Percentiles rank a stretch among this genome's conserved stretches.
phyloP scores from a whole-genome alignment of 1,140 invertebrate genomes.

The Aphis craccivora region DNA sequence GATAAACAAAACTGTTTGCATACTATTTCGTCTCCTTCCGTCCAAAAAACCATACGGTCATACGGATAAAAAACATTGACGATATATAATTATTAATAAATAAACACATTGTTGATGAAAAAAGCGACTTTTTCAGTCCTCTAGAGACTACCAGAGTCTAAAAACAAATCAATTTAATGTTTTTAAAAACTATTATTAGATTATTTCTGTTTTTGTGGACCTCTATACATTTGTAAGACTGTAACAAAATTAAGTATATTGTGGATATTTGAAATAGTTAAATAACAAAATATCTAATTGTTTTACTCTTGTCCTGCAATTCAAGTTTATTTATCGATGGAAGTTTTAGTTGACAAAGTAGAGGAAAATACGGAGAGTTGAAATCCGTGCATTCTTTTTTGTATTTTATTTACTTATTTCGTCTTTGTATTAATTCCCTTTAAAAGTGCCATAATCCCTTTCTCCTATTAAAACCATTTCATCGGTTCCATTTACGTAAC shows the following conservation, averaged over 20 bases:
- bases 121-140: background rate
- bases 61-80: background rate
- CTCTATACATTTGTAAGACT: background rate
- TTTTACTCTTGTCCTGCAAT: background rate
- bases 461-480: background rate
- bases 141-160: background rate
- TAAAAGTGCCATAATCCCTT: background rate
- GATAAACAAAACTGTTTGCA: background rate
- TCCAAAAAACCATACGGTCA: background rate
- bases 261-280: constrained; percentile 11
- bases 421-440: constrained; percentile 2
- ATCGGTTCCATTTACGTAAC: background rate
- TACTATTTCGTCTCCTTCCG: background rate
- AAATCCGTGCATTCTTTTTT: background rate
- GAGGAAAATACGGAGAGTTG: background rate
- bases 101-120: background rate
- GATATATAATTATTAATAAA: background rate
- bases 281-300: constrained; percentile 3
- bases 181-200: constrained; percentile 19
- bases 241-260: background rate
- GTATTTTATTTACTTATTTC: background rate
- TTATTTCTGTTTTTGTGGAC: background rate
- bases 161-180: constrained; percentile 7
- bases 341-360: constrained; percentile 14
- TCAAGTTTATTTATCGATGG: background rate